Conservation (phyloP, 2,888 invertebrate genomes). For the Ormyrus rosae region DNA sequence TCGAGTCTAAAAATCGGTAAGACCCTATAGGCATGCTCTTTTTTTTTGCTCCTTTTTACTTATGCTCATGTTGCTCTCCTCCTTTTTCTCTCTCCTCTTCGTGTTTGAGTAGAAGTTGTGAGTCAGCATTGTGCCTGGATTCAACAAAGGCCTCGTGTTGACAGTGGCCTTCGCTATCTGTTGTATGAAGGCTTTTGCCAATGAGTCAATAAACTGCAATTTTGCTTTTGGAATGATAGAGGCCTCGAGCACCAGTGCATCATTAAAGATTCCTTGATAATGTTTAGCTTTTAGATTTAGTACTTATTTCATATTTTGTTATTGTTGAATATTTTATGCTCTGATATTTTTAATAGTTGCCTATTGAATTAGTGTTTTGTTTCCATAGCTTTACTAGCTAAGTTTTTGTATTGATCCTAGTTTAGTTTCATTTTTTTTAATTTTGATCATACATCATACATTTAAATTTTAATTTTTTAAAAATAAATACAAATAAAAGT, state of each 20-base stretch:
- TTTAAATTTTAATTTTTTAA: too few species aligned
- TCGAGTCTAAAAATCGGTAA: conserved; percentile 81
- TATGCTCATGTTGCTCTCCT: background rate
- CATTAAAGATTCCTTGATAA: background rate
- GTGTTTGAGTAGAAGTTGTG: conserved; percentile 11
- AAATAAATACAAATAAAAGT: too few species aligned
- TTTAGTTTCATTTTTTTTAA: too few species aligned
- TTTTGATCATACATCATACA: too few species aligned
- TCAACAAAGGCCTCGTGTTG: conserved; percentile 36
- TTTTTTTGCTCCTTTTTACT: conserved; percentile 51
- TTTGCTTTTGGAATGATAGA: conserved; percentile 40
- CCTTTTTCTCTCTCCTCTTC: conserved; percentile 5
- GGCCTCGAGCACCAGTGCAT: background rate
- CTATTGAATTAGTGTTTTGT: too few species aligned
- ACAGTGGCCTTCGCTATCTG: conserved; percentile 32
- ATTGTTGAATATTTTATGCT: background rate
- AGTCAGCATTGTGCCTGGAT: conserved; percentile 36
- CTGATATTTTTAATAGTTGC: too few species aligned
- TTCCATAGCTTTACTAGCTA: too few species aligned
- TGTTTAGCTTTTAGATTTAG: conserved; percentile 1
- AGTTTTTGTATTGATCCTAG: too few species aligned
- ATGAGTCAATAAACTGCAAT: too few species aligned
- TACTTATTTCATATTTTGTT: conserved; percentile 6
- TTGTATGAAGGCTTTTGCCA: background rate
- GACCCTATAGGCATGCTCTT: conserved; percentile 58